Evolutionary conservation across 2,113 vertebrate species (phyloP).

Genomic region (Epinephelus fuscoguttatus): DNA sequence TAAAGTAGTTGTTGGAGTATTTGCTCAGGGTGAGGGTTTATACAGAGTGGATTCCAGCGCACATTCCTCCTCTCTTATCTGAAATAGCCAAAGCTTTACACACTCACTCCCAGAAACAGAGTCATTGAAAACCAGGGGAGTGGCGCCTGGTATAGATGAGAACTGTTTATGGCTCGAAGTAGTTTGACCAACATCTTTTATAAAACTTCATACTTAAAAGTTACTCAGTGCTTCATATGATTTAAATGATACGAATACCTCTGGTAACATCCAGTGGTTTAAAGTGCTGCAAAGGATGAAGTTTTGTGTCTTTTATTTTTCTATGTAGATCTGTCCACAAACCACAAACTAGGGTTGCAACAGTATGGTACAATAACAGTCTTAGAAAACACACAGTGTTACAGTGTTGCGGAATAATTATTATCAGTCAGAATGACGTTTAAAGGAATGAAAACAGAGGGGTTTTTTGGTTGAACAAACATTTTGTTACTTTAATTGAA

Average conservation of each 20-base stretch:
- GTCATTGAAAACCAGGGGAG: no score
- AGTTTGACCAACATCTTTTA: background rate
- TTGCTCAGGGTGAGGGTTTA: constrained; percentile 11
- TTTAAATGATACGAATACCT: background rate
- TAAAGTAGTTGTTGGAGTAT: background rate
- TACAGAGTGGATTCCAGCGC: constrained; percentile 3
- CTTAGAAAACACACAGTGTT: no score
- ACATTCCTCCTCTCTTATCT: constrained; percentile 15
- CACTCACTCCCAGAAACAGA: constrained; percentile 1
- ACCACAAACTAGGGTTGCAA: no score
- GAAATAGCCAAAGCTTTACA: background rate
- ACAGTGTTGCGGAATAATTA: no score
- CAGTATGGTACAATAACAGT: no score
- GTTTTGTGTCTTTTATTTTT: background rate
- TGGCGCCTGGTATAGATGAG: no score
- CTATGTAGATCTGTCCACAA: background rate
- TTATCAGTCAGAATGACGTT: no score
- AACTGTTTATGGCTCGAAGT: no score
- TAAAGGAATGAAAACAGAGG: no score
- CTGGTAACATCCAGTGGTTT: background rate
- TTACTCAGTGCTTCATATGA: background rate
- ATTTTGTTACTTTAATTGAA: no score
- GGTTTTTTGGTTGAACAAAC: no score
- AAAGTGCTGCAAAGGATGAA: background rate
- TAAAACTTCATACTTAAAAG: background rate